Evolutionary conservation across 2,113 vertebrate genomes (phyloP), one percentile per base, ranked within the genome.

Genomic region (Falco punctatus): DNA sequence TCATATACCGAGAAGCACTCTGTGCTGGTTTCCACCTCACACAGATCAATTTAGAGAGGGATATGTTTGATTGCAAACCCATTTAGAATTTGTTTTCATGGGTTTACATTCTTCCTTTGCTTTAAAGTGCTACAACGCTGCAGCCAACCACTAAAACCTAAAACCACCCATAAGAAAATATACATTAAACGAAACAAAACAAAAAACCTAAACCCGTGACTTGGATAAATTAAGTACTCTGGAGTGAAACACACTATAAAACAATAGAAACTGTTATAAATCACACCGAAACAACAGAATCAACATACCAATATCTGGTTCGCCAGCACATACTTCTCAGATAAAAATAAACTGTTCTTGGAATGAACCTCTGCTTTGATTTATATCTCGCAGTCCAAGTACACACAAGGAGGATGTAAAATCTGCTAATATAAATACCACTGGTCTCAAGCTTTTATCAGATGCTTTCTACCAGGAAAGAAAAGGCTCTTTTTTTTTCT

Each of bases 301-400:
- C 86, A 88, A 81, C 94, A 75, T 18, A 86, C 69, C 65, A 78
- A 32, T 93, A 91, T 84, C 95, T 94, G 94, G 83, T 92, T 83
- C 61, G 16, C 83, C 72, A 91, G 83, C 94, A 89, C 86, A 75
- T 84, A 79, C 73, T 94, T 91, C 90, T 92, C 75, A 79, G 95
- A 96, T 96, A 94, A 96, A 97, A 97, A 97, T 96, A 97, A 96
- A 94, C 83, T 75, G 77, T 78, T 96, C 94, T 97, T 97, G 96
- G 96, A 96, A 95, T 93, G 94, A 96, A 79, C 94, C 30, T 24
- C 52, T 92, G 86, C 88, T 89, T 91, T 96, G 96, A 96, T 96
- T 94, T 97, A 71, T 94, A 93, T 96, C 91, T 96, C 5, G 0
- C 69, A 79, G 73, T 71, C 96, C 83, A 95, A 94, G 94, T 79